Base-by-base conservation (phyloP, 2,113 vertebrate species). In the Lepus americanus region DNA sequence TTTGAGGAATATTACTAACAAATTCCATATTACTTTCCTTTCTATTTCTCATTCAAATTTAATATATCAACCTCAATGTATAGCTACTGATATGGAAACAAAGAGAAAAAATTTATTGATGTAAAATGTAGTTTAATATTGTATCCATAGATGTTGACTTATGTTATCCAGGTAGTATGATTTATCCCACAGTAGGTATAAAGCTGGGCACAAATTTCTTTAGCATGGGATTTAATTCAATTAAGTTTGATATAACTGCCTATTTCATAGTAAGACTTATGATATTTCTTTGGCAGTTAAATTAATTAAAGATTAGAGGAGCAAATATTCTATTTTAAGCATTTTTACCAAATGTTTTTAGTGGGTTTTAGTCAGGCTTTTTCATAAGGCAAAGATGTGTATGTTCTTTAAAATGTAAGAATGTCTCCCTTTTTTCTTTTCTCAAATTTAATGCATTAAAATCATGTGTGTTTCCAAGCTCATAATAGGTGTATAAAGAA, bases 401-500 rank as follows among this genome's bases (percentile, higher is more conserved):
- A 23, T 61, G 67, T 91, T 61, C n/a, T 92, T 89, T 94, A 29
- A 67, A 67, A 72, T 27, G 1, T 63, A 59, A 44, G n/a, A 84
- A 59, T 59, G 69, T 94, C 84, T 76, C 3, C 17, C 92, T 53
- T 78, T 59, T 51, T 87, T 39, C 19, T 87, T 77, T 95, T 95
- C 11, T 39, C 6, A 23, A 74, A 88, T 12, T 29, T 95, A 78
- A 36, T 92, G 67, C 53, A 31, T 90, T 92, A 91, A 92, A 49
- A 33, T 77, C 83, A 86, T 82, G 23, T 76, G 23, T 89, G 0
- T 5, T 89, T 94, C 94, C 36, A 96, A 89, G 88, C 66, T 81
- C 80, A 87, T 27, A 44, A 61, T 53, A 90, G 89, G 86, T 92
- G 79, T 85, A n/a, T 80, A 72, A 90, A 51, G 72, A 92, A 94